phyloP scores from a whole-genome alignment of 2,888 invertebrate species.

The Ichneumoninae sp. region DNA sequence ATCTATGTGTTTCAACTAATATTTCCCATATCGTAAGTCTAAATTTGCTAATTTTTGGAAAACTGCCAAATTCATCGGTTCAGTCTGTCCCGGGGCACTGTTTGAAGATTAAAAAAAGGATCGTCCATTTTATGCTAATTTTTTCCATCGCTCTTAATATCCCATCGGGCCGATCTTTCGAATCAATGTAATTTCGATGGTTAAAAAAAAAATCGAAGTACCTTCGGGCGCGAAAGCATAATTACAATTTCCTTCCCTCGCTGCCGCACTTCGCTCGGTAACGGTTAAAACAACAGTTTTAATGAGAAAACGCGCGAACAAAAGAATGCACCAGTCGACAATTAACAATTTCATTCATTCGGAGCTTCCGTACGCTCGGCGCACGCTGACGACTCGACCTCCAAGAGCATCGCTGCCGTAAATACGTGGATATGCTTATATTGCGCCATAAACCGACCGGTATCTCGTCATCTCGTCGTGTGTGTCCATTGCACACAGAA shows the following conservation, averaged over 20 bases:
- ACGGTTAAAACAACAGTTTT: background rate
- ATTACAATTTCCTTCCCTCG: background rate
- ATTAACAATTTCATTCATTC: conserved; percentile 8
- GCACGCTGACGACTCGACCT: background rate
- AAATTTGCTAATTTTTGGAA: no score
- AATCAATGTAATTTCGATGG: background rate
- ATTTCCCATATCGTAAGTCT: background rate
- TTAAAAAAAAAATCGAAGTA: background rate
- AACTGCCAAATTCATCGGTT: background rate
- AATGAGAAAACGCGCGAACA: background rate
- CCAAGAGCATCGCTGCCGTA: background rate
- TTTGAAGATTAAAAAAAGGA: background rate
- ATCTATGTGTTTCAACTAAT: no score
- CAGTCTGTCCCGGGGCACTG: background rate
- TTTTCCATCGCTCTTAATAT: background rate
- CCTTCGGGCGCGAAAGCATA: background rate
- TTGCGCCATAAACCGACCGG: background rate
- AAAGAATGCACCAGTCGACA: background rate
- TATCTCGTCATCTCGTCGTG: conserved; percentile 12
- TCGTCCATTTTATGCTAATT: background rate
- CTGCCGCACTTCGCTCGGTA: background rate
- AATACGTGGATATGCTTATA: conserved; percentile 4
- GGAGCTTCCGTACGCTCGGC: background rate
- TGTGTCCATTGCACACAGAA: background rate
- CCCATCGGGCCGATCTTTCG: background rate